A percentile compares a stretch with the other conserved stretches of the same genome.
These are phyloP conservation scores for Diploscapter pachys DNA, from an alignment of 1,140 invertebrate species.

Conservation along the genomic window DNA sequence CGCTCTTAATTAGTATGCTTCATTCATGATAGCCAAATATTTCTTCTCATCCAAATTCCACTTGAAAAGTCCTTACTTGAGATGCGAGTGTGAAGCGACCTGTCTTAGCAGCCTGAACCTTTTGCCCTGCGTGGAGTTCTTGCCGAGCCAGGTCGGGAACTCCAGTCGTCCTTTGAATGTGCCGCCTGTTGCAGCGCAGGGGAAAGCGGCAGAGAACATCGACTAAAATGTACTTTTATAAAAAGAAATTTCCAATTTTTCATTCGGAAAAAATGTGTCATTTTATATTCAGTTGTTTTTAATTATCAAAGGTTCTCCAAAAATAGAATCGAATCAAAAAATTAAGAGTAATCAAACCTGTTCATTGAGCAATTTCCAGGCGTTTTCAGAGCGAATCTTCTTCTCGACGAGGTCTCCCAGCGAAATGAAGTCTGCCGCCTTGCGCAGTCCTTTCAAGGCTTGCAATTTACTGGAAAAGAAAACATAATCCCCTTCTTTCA, in stretches of 20 bases:
- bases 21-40: neutral
- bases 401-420: conserved; percentile 80
- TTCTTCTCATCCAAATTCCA: too few relatives aligned
- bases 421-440: conserved; percentile 78
- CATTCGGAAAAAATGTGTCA: too few relatives aligned
- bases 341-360: conserved; percentile 65
- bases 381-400: conserved; percentile 72
- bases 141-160: conserved; percentile 92
- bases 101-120: conserved; percentile 77
- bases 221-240: conserved; percentile 65
- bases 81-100: conserved; percentile 75
- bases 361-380: conserved; percentile 83
- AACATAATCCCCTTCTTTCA: conserved; percentile 4
- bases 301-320: too few relatives aligned
- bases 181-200: conserved; percentile 79
- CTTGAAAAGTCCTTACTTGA: conserved; percentile 65
- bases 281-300: too few relatives aligned
- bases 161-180: conserved; percentile 73
- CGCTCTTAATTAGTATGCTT: neutral
- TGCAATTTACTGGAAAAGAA: conserved; percentile 52
- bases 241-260: neutral
- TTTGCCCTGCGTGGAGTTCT: conserved; percentile 80
- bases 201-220: conserved; percentile 83
- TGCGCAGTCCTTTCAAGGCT: conserved; percentile 71
- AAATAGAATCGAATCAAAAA: too few relatives aligned